Conservation (phyloP, 2,113 vertebrate genomes). For the Pseudolaguvia tuberculata region DNA sequence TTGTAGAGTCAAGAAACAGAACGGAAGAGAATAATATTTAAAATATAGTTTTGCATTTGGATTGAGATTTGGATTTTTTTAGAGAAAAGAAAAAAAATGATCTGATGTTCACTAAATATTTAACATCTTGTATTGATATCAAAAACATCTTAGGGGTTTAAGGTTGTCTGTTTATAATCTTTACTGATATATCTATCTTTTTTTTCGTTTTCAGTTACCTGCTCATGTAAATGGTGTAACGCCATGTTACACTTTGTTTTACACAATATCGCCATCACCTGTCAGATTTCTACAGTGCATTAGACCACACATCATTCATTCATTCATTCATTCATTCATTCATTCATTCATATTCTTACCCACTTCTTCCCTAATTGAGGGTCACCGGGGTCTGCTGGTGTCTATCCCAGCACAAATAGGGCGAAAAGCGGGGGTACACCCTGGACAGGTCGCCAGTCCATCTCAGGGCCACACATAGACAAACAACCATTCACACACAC, state of each 20-base stretch:
- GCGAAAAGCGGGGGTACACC: no score
- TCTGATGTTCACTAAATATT: background rate
- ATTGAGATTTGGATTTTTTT: background rate
- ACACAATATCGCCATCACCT: constrained; percentile 45
- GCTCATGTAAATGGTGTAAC: constrained; percentile 2
- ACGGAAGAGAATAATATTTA: constrained; percentile 16
- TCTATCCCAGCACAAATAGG: no score
- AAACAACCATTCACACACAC: no score
- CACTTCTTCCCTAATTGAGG: no score
- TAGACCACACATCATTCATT: background rate
- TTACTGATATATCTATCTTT: background rate
- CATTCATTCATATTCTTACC: no score
- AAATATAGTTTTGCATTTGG: constrained; percentile 6
- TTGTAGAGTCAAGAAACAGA: constrained; percentile 25
- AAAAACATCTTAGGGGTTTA: background rate
- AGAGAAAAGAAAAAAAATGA: background rate
- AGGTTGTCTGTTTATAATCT: background rate
- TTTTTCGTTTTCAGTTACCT: constrained; percentile 13
- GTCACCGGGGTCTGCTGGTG: no score
- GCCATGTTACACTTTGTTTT: background rate
- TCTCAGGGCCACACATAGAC: no score
- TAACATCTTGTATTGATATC: background rate
- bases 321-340: no score
- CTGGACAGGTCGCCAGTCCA: no score
- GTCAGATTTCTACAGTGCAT: constrained; percentile 1